These are phyloP conservation scores for Nemotelus nigrinus DNA, from an alignment of 2,888 invertebrate species.

Conservation along the genomic window DNA sequence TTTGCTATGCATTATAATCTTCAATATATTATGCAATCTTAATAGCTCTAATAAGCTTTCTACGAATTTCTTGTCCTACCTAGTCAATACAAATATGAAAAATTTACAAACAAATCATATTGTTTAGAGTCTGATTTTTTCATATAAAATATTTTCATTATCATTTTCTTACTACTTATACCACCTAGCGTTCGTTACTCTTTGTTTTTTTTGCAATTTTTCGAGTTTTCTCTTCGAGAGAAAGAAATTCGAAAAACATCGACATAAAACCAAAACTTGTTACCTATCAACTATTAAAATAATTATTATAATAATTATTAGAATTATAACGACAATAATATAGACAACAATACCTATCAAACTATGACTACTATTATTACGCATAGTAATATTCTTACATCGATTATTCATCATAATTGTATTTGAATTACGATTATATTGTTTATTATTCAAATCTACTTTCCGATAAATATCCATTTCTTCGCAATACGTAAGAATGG, in stretches of 20 bases:
- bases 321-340: conserved; percentile 12
- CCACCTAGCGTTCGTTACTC: not conserved
- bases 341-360: conserved; percentile 18
- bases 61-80: conserved; percentile 33
- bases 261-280: no score
- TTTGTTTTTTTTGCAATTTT: not conserved
- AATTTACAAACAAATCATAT: conserved; percentile 7
- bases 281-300: not conserved
- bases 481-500: conserved; percentile 48
- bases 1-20: no score
- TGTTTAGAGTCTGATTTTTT: not conserved
- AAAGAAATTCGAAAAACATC: no score
- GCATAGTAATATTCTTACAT: not conserved
- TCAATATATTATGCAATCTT: no score
- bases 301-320: conserved; percentile 7
- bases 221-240: no score
- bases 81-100: conserved; percentile 35
- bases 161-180: not conserved
- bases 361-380: conserved; percentile 23
- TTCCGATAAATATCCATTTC: conserved; percentile 52
- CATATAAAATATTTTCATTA: conserved; percentile 33
- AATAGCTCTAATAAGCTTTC: not conserved
- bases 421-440: not conserved
- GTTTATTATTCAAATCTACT: conserved; percentile 15
- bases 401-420: not conserved